Base-by-base conservation (phyloP, 2,888 invertebrate genomes). In the Rhamphomyia laevipes region DNA sequence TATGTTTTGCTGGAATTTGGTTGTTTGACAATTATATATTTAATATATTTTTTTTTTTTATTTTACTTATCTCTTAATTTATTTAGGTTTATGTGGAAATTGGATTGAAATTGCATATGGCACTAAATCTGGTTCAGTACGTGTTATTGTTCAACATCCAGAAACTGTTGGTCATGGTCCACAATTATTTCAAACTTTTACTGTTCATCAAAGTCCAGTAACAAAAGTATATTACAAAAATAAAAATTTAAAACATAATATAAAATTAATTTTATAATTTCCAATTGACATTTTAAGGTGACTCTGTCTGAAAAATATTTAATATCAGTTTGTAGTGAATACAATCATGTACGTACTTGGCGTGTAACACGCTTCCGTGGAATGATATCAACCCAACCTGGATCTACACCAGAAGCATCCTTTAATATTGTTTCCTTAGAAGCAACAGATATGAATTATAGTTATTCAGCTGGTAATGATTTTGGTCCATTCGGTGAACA, bases 71-170 rank as follows among this genome's bases (percentile, higher is more conserved):
- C 10, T 47, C 11, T 42, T 46, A 44, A 18, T 49, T 48, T 38
- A 51, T 54, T 16, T 41, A 92, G 94, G 90, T 76, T 75, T 94
- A 51, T 93, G 93, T 71, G 96, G 96, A 42, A 97, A 97, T 72
- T 97, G 97, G 96, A 95, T 99, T 62, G 99, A 99, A 74, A 97
- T 99, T 61, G 99, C 97, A 1, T 99, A 99, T 68, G 99, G 97
- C 4, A 99, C 97, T 0, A 84, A 87, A 57, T 89, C 88, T 16
- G 97, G 97, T 2, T 90, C 90, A 0, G 96, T 99, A 16, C 78
- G 96, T 30, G 94, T 99, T 2, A 96, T 99, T 51, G 96, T 97
- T 0, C 97, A 97, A 62, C 97, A 99, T 71, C 97, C 97, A 2
- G 97, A 99, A 73, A 97, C 97, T 0, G 95, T 96, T 3, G 96